Evolutionary conservation across 2,797 vertebrate species (phyloP), one percentile per base, ranked within the genome.

Genomic region (Lepus townsendii): DNA sequence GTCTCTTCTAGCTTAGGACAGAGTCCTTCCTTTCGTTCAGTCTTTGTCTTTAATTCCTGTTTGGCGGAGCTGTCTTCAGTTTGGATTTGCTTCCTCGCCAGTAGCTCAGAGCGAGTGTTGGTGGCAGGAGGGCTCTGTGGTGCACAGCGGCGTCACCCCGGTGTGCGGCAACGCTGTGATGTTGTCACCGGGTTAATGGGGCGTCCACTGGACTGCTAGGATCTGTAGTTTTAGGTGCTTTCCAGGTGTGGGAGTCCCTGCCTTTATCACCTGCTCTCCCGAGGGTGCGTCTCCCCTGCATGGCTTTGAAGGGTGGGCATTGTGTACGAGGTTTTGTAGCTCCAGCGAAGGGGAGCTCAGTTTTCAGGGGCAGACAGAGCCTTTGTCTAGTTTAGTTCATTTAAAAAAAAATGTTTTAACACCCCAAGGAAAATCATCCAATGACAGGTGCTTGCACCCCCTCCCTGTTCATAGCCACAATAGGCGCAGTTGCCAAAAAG

Each of bases 151-250:
- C 42, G 42, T 42, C 42, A 42, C 42, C 42, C 42, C 42, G 1
- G 42, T 7, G 42, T 42, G 42, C 42, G 7, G 42, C 5, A 0
- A 0, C 47, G 13, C 42, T 4, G 1, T 54, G 60, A 13, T 7
- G 7, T 50, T n/a, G 68, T 12, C 30, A 8, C 26, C 24, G 42
- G 19, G 35, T 75, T 42, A 24, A 13, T 80, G 13, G 30, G 50
- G 16, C 54, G 11, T 13, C 60, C 19, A 17, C n/a, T n/a, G 20
- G 30, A 19, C 60, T 82, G 66, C n/a, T 77, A 77, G 84, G 57
- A 38, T 14, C 78, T n/a, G 10, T 63, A 35, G 42, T 88, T 60
- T 83, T 60, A 75, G 68, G 30, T 65, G 76, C 38, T 66, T 10
- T 2, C 2, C 22, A 52, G 60, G 2, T 57, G 54, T 95, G 16